Conservation (phyloP, 2,888 invertebrate genomes). For the Acrobasis consociella region DNA sequence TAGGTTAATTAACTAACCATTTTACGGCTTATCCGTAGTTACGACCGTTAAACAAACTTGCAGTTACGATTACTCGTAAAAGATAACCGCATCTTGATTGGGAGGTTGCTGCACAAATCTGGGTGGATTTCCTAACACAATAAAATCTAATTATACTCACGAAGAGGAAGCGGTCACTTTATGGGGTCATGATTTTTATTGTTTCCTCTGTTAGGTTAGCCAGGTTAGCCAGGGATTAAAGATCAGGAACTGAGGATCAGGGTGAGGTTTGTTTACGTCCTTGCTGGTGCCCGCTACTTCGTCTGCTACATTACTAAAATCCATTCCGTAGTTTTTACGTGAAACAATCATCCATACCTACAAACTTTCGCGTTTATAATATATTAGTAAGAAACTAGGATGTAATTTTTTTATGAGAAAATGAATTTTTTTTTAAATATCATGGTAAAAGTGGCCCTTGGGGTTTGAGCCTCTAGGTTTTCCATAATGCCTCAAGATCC, state of each 20-base stretch:
- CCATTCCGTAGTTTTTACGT: too few relatives aligned
- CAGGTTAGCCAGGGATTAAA: not conserved
- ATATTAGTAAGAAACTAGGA: too few relatives aligned
- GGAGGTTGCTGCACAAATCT: not conserved
- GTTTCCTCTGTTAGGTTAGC: not conserved
- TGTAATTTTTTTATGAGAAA: too few relatives aligned
- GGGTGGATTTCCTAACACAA: conserved; percentile 3
- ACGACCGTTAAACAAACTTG: conserved; percentile 6
- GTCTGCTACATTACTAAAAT: too few relatives aligned
- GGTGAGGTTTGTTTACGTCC: too few relatives aligned
- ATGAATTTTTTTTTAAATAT: too few relatives aligned
- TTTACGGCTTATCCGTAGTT: conserved; percentile 1
- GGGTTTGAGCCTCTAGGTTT: too few relatives aligned
- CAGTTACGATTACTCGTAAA: conserved; percentile 2
- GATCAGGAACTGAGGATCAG: not conserved
- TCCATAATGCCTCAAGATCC: too few relatives aligned
- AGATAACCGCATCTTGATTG: conserved; percentile 9
- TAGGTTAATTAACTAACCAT: not conserved
- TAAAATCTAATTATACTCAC: conserved; percentile 11
- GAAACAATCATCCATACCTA: too few relatives aligned
- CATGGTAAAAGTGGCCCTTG: too few relatives aligned
- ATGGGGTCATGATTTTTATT: conserved; percentile 5
- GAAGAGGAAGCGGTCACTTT: not conserved
- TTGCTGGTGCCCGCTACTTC: too few relatives aligned
- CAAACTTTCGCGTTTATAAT: too few relatives aligned